A percentile compares a stretch with the other conserved stretches of the same genome.
Conservation (phyloP, 2,113 vertebrate species). For the Cynopterus brachyotis region DNA sequence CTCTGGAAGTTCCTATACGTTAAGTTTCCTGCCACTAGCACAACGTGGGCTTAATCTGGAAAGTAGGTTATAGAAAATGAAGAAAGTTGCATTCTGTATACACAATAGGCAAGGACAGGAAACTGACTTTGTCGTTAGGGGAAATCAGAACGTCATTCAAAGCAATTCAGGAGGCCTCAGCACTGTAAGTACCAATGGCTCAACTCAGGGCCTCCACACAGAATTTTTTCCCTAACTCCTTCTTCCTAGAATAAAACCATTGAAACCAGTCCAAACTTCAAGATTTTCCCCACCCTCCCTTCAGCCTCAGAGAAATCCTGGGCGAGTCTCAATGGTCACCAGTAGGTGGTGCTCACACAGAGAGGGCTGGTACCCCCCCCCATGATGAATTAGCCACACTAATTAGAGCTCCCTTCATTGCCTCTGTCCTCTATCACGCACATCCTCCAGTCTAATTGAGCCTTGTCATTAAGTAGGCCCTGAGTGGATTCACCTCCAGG, state of each 20-base stretch:
- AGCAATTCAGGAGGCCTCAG: constrained; percentile 30
- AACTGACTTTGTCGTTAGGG: background rate
- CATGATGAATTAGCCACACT: constrained; percentile 2
- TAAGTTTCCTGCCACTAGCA: background rate
- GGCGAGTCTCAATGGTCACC: background rate
- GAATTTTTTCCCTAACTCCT: background rate
- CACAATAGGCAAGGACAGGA: constrained; percentile 28
- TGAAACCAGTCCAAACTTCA: background rate
- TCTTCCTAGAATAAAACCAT: background rate
- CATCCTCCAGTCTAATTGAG: constrained; percentile 30
- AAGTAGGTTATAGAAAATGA: constrained; percentile 10
- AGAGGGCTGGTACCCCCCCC: background rate
- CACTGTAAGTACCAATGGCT: background rate
- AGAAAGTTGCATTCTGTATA: background rate
- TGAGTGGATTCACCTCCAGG: constrained; percentile 44
- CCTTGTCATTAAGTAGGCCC: constrained; percentile 44
- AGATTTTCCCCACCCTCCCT: background rate
- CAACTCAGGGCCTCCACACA: background rate
- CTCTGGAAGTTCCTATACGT: background rate
- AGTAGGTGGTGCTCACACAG: constrained; percentile 54
- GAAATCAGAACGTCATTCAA: constrained; percentile 44
- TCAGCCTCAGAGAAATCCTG: background rate
- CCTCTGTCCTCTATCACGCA: background rate
- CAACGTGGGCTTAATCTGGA: background rate
- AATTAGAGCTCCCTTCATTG: constrained; percentile 48